Evolutionary conservation across 2,888 invertebrate genomes (phyloP), one percentile per base, ranked within the genome.

Genomic region (Chaetogeoica ovagalla): DNA sequence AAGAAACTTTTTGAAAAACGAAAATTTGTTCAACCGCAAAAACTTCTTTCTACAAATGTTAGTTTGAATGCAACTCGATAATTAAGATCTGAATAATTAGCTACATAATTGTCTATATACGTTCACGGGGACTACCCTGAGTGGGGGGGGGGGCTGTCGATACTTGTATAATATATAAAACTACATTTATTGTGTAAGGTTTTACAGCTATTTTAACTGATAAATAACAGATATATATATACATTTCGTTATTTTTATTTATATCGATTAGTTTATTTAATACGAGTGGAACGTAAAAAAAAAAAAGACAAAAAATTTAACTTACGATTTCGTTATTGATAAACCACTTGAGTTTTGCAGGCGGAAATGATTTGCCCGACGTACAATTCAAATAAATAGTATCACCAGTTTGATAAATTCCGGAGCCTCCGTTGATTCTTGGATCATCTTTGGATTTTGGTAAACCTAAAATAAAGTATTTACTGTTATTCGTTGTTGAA

Each of bases 331-430:
- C 90, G 84, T 92, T 92, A 85, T 93, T 92, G 85, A 93, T 92
- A 86, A 91, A 92, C 93, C 93, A 93, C 85, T 91, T 91, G 43
- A 93, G 89, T 83, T 90, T 88, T 37, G 93, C 92, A 30, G 92
- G 91, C 52, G 93, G 93, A 86, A 91, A 91, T 82, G 93, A 93
- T 85, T 91, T 90, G 65, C 92, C 92, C 63, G 93, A 93, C 60
- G 92, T 92, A 86, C 93, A 93, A 86, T 93, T 93, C 83, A 93
- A 87, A 86, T 90, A 91, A 84, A 93, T 88, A 83, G 89, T 90
- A 85, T 93, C 92, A 60, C 92, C 92, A 86, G 90, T 90, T 87
- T 92, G 90, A 85, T 92, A 93, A 85, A 91, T 91, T 85, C 89
- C 88, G 85, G 91, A 90, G 83, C 91, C 91, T 62, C 93, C 93